These are phyloP conservation scores for Lycocerus yunnanus DNA, from an alignment of 2,888 invertebrate species.

Conservation along the genomic window DNA sequence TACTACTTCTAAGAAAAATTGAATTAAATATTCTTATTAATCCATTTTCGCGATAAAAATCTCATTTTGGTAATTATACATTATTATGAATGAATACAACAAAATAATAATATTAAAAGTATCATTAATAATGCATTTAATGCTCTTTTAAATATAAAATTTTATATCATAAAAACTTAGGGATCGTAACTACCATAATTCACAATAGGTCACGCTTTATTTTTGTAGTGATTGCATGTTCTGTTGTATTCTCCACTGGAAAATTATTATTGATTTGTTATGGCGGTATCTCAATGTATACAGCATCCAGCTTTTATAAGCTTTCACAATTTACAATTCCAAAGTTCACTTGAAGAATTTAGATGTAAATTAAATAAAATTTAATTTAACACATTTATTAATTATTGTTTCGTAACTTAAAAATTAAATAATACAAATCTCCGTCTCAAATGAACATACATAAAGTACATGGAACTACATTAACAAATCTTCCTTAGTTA, in stretches of 20 bases:
- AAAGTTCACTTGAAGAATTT: neutral
- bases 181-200: neutral
- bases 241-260: conserved; percentile 10
- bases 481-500: neutral
- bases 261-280: conserved; percentile 12
- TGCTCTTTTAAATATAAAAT: neutral
- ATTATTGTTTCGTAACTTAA: neutral
- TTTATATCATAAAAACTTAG: neutral
- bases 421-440: neutral
- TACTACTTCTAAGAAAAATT: neutral
- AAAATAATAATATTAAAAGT: neutral
- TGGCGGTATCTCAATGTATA: conserved; percentile 8
- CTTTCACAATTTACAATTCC: conserved; percentile 1
- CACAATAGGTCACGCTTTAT: conserved; percentile 7
- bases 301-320: conserved; percentile 9
- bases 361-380: neutral
- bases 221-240: conserved; percentile 12
- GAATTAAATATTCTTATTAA: no score
- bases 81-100: neutral
- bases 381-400: neutral
- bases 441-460: neutral
- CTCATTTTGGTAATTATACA: no score
- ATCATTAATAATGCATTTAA: neutral
- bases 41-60: no score
- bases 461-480: neutral